Base-by-base conservation (phyloP, 2,797 vertebrate species). In the Aplochiton taeniatus region DNA sequence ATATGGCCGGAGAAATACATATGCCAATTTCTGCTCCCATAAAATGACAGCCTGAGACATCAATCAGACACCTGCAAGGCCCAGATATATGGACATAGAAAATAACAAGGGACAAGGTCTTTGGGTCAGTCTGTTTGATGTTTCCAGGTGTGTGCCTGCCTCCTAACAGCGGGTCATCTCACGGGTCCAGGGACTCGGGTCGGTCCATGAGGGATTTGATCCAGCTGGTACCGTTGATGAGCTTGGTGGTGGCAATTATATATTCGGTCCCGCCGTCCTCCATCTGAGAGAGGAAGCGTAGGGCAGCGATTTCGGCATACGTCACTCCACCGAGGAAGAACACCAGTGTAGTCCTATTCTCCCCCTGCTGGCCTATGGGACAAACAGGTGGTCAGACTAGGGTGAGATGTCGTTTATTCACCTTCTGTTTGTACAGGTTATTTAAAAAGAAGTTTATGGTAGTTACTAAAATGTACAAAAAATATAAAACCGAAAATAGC, bases 231-330 rank as follows among this genome's bases (percentile, higher is more conserved):
- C 98, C 98, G 0, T 96, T 99, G 70, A 99, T 90, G 0, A 99
- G 94, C 77, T 99, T 99, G 0, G 98, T 99, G 11, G 97, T 96
- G 47, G 96, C 96, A 58, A 99, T 96, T 4, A 99, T 91, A 0
- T 99, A 99, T 63, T 99, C 98, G 6, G 95, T 98, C 58, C 96
- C 96, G 4, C 96, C 94, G 13, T 99, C 98, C 74, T 99, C 98
- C 94, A 98, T 93, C 59, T 99, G 97, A 18, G 97, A 98, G 52
- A 99, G 94, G 65, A 99, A 99, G 1, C 97, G 91, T 43, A 99
- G 92, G 0, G 98, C 97, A 0, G 97, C 96, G 20, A 99, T 96
- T 78, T 99, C 98, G 0, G 98, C 98, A 0, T 96, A 99, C 0
- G 98, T 96, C 45, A 99, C 95, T 0, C 98, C 98, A 0, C 97